Evolutionary conservation across 2,888 invertebrate genomes (phyloP), one percentile per base, ranked within the genome.

Genomic region (Orchesellides sinensis): DNA sequence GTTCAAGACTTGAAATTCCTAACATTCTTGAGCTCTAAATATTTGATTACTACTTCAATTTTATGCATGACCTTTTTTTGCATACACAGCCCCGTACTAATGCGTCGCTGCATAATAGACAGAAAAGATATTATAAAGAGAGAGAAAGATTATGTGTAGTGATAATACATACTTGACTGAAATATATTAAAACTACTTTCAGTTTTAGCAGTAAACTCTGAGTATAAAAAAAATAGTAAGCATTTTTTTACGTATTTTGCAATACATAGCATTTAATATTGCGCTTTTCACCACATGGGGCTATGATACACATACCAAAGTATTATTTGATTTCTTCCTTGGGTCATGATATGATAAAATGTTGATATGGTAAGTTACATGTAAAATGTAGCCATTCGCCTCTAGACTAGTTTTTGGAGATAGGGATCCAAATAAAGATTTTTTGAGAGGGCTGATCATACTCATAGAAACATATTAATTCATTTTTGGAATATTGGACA

Each of bases 1-100:
- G 69, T 74, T 81, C 32, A 74, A 81, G 74, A 74, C 74, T 74
- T 52, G n/a, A 49, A 81, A 81, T 81, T 81, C 81, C 81, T 81
- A 40, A 69, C 81, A 81, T 81, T 81, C 81, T 74, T 81, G 32
- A 74, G 74, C 74, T 81, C 81, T 81, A 81, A 81, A 81, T 81
- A 81, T 74, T 81, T 81, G 73, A 81, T 81, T 81, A 81, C 81
- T 68, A 59, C 81, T 74, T 74, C 74, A 81, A 54, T 81, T 81
- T 73, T 59, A 80, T 66, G 72, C 63, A 73, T 74, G 80, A 19
- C 66, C 72, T 66, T 78, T 75, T 70, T 81, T 80, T 80, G 80
- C 80, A 73, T 80, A 68, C 63, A 54, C 70, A 40, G 52, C 52
- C 8, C 40, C 25, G 3, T 54, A 45, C 61, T 61, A 61, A 56